Base-by-base conservation (phyloP, 2,797 vertebrate genomes). In the Malurus splendens region DNA sequence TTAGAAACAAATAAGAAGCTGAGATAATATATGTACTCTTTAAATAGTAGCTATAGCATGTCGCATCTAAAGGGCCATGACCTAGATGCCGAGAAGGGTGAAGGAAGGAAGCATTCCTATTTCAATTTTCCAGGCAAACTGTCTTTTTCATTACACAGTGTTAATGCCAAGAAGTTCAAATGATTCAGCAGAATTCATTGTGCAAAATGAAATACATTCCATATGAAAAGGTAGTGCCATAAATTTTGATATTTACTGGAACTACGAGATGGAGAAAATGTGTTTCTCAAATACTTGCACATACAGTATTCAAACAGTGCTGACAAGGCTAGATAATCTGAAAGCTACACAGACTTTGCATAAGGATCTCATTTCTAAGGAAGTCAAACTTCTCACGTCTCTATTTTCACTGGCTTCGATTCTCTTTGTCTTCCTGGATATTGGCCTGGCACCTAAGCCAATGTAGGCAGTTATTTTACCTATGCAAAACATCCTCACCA, bases 141-240 rank as follows among this genome's bases (percentile, higher is more conserved):
- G 68, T 22, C 47, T 83, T 92, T 85, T 76, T 72, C 52, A 80
- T 84, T 82, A 86, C 14, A 59, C 7, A 11, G 0, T 8, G 8
- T 48, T 68, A 78, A 60, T 33, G 56, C 74, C 85, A 87, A 64
- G 19, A 86, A 87, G n/a, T 41, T 86, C 10, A 55, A 78, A 71
- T 50, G 78, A 57, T 65, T 83, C 48, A 82, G 36, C 45, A 90
- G 61, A 89, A 90, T 72, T 78, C 45, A 55, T 2, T 45, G n/a
- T 24, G 57, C 39, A 81, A 60, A 67, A 60, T 4, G 60, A 42
- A 75, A 52, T 36, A 11, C 6, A 56, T 25, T 32, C 13, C 19
- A 8, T 18, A 62, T 14, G 15, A 62, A 87, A 68, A 86, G 17
- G 28, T 28, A 70, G 17, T 2, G 5, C 18, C 41, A 59, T 18